Conservation (phyloP, 1,140 invertebrate species). For the Temnothorax nylanderi region DNA sequence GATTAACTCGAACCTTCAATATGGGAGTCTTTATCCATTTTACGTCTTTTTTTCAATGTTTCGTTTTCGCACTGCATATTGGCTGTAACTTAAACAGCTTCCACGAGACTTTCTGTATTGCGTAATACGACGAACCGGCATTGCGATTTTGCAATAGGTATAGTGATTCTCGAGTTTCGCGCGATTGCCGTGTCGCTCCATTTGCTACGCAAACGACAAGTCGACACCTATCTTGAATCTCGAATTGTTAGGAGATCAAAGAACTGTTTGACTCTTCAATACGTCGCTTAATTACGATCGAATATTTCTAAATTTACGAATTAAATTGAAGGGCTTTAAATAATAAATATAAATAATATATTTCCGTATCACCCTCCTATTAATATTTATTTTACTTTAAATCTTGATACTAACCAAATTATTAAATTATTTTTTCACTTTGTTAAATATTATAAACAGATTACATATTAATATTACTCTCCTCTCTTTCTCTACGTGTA, state of each 20-base stretch:
- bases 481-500: neutral
- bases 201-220: neutral
- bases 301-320: neutral
- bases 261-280: neutral
- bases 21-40: neutral
- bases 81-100: slow-evolving; percentile 11
- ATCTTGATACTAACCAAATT: neutral
- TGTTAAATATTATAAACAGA: neutral
- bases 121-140: slow-evolving; percentile 21
- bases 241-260: neutral
- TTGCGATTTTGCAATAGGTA: neutral
- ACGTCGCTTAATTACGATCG: neutral
- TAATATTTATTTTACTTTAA: neutral
- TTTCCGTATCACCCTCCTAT: neutral
- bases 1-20: neutral
- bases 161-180: neutral
- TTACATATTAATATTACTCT: neutral
- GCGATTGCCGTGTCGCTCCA: neutral
- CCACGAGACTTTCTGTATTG: slow-evolving; percentile 3
- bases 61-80: neutral
- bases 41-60: neutral
- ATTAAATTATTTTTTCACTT: neutral
- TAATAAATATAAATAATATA: neutral
- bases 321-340: neutral
- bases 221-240: neutral